phyloP scores from a whole-genome alignment of 2,113 vertebrate species.

The Rhea americana region DNA sequence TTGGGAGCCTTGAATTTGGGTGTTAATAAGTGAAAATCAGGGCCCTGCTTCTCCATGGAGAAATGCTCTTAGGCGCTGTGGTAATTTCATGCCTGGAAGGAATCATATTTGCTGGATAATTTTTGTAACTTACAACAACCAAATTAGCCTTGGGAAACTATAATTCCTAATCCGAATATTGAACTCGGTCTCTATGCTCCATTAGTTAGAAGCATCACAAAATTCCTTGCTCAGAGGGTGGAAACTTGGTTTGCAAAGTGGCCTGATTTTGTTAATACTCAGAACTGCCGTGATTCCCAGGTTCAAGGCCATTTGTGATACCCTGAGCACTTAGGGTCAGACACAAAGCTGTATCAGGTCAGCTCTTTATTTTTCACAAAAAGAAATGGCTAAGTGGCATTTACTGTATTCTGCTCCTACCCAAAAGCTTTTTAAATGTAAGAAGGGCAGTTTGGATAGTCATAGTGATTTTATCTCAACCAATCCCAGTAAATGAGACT shows the following conservation, averaged over 20 bases:
- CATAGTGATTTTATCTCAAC: neutral
- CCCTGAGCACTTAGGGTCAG: neutral
- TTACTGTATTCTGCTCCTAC: neutral
- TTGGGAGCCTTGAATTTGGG: neutral
- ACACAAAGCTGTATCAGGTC: neutral
- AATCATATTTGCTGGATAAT: neutral
- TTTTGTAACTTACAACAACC: neutral
- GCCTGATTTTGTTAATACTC: neutral
- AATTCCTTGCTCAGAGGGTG: neutral
- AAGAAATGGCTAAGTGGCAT: neutral
- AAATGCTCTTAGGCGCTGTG: neutral
- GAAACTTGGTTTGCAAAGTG: neutral
- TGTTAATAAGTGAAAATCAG: conserved; percentile 7
- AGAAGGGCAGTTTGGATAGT: neutral
- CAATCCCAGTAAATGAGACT: neutral
- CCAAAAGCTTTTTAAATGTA: neutral
- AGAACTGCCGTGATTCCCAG: neutral
- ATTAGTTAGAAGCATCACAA: neutral
- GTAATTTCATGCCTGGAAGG: conserved; percentile 54
- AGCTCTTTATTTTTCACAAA: neutral
- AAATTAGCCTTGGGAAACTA: conserved; percentile 26
- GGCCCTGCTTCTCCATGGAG: neutral
- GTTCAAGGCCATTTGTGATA: neutral
- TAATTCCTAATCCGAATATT: neutral
- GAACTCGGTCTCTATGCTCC: neutral